phyloP scores from a whole-genome alignment of 2,113 vertebrate species.

The Sapajus apella region DNA sequence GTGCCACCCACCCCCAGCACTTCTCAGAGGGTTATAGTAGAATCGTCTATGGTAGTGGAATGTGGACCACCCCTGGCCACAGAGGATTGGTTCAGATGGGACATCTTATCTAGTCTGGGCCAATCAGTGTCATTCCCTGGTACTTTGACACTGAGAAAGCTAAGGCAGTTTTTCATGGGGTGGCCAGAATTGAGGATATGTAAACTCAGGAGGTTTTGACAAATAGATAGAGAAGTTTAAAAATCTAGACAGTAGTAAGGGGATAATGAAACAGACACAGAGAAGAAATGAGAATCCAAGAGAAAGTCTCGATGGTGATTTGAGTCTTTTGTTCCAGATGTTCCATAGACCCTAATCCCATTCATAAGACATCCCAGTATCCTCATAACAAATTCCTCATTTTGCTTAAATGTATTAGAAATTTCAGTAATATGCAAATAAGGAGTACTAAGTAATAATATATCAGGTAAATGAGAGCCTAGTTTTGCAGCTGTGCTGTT shows the following conservation, averaged over 20 bases:
- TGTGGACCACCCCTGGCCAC: background rate
- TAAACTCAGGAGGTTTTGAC: background rate
- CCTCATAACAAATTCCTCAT: background rate
- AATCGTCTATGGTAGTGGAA: background rate
- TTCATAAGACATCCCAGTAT: background rate
- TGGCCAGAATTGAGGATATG: background rate
- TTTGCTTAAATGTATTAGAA: conserved; percentile 41
- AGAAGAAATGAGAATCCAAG: conserved; percentile 4
- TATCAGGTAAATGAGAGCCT: background rate
- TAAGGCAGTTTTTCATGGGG: background rate
- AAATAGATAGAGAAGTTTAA: background rate
- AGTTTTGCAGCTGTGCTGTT: background rate
- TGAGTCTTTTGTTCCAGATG: conserved; percentile 3
- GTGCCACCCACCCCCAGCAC: background rate
- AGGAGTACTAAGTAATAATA: background rate
- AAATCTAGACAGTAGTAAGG: background rate
- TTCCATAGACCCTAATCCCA: background rate
- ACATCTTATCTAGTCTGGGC: background rate
- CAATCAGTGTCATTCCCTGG: conserved; percentile 12
- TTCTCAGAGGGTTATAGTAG: background rate
- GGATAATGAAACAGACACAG: background rate
- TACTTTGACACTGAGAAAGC: conserved; percentile 1
- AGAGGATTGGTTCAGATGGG: background rate
- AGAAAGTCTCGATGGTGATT: background rate
- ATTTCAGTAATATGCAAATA: background rate